Conservation (phyloP, 2,888 invertebrate genomes). For the Megalurothrips usitatus region DNA sequence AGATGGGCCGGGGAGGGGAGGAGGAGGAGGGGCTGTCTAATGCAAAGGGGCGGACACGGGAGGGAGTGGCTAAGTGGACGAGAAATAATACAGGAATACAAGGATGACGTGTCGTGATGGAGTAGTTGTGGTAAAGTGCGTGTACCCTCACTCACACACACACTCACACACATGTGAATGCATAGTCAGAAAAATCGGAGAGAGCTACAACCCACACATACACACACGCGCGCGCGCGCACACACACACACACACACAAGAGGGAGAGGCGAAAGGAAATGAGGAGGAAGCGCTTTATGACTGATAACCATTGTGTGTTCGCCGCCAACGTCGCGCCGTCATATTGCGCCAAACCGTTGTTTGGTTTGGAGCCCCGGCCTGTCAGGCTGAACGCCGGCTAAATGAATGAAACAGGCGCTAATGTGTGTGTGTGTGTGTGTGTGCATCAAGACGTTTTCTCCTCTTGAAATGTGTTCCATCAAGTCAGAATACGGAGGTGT, state of each 20-base stretch:
- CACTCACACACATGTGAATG: not conserved
- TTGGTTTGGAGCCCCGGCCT: not conserved
- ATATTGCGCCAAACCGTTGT: slow-evolving; percentile 11
- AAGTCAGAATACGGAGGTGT: no score
- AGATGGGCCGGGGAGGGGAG: no score
- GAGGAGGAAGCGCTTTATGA: slow-evolving; percentile 1
- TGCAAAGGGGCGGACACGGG: not conserved
- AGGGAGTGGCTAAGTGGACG: not conserved
- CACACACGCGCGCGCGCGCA: not conserved
- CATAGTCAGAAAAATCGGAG: not conserved
- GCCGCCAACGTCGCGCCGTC: not conserved
- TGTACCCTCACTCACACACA: not conserved
- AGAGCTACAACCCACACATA: not conserved
- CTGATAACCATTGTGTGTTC: not conserved
- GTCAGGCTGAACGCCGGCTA: not conserved
- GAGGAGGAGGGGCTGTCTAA: not conserved
- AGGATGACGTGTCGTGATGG: slow-evolving; percentile 5
- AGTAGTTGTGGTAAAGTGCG: not conserved
- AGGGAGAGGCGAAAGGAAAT: not conserved
- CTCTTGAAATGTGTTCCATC: no score
- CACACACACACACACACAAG: not conserved
- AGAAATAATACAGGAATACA: not conserved
- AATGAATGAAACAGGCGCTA: not conserved
- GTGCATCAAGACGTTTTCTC: no score
- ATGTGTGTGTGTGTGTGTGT: not conserved